These are phyloP conservation scores for Aphidius ervi DNA, from an alignment of 1,140 invertebrate species.

Conservation along the genomic window DNA sequence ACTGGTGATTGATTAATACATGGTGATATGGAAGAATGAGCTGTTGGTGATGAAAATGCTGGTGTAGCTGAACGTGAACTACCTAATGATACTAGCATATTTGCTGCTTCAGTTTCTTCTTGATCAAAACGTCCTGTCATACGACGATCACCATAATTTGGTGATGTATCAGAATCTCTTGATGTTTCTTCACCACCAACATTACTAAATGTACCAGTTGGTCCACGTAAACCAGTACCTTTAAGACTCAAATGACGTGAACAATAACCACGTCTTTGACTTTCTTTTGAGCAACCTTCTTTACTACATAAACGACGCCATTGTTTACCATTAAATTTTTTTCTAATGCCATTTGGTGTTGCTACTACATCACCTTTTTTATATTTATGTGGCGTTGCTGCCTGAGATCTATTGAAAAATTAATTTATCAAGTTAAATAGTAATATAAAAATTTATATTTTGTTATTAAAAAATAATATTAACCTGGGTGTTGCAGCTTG, in stretches of 20 bases:
- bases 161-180: conserved; percentile 82
- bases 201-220: conserved; percentile 46
- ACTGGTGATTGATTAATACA: conserved; percentile 65
- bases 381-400: conserved; percentile 91
- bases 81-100: conserved; percentile 90
- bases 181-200: conserved; percentile 85
- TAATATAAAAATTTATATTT: background rate
- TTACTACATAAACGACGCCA: conserved; percentile 95
- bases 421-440: conserved; percentile 14
- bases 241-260: conserved; percentile 91
- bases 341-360: conserved; percentile 92
- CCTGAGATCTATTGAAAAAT: conserved; percentile 69
- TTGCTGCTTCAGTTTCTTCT: conserved; percentile 94
- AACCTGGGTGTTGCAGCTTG: conserved; percentile 82
- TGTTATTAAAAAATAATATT: conserved; percentile 33
- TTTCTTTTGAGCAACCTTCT: conserved; percentile 96
- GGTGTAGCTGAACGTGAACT: conserved; percentile 87
- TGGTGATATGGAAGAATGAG: conserved; percentile 61
- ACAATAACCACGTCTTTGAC: conserved; percentile 92
- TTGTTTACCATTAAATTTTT: conserved; percentile 99
- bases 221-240: conserved; percentile 61
- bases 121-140: conserved; percentile 78
- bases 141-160: conserved; percentile 67
- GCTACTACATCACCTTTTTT: conserved; percentile 98
- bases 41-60: conserved; percentile 76